Percentiles rank a stretch among this genome's conserved stretches.
phyloP scores from a whole-genome alignment of 2,113 vertebrate genomes.

The Aptenodytes forsteri region DNA sequence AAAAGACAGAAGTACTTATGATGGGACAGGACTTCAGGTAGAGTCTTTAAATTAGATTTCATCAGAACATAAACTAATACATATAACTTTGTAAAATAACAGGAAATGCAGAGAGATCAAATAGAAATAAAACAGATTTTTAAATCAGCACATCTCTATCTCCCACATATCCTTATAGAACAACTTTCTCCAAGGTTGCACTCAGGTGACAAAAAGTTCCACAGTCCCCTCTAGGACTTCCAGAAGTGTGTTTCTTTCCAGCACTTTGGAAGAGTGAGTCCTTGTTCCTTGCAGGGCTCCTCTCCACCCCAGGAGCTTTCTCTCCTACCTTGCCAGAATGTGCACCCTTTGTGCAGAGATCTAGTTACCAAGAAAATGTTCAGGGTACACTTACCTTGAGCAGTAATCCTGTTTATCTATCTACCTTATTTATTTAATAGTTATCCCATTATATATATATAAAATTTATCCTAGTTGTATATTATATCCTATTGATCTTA shows the following conservation, averaged over 20 bases:
- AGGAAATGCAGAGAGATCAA: not conserved
- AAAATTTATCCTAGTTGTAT: not conserved
- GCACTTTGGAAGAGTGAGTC: not conserved
- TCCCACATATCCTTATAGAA: not conserved
- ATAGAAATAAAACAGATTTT: not conserved
- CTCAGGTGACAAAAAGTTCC: not conserved
- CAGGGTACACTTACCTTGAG: not conserved
- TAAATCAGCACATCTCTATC: not conserved
- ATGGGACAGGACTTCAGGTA: not conserved
- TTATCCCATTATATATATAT: not conserved
- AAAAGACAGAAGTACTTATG: not conserved
- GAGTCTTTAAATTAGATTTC: not conserved
- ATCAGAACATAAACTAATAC: not conserved
- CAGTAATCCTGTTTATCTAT: not conserved
- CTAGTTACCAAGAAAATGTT: not conserved
- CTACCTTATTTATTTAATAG: not conserved
- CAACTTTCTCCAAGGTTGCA: not conserved
- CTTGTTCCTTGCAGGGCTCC: not conserved
- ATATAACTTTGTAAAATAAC: not conserved
- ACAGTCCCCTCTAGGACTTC: not conserved
- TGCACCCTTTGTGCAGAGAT: not conserved
- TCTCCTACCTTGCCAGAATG: not conserved
- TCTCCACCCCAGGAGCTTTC: not conserved
- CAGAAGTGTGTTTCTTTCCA: not conserved
- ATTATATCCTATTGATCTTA: not conserved